A percentile compares a stretch with the other conserved stretches of the same genome.
Conservation (phyloP, 1,140 invertebrate species). For the Proctacanthus coquilletti region DNA sequence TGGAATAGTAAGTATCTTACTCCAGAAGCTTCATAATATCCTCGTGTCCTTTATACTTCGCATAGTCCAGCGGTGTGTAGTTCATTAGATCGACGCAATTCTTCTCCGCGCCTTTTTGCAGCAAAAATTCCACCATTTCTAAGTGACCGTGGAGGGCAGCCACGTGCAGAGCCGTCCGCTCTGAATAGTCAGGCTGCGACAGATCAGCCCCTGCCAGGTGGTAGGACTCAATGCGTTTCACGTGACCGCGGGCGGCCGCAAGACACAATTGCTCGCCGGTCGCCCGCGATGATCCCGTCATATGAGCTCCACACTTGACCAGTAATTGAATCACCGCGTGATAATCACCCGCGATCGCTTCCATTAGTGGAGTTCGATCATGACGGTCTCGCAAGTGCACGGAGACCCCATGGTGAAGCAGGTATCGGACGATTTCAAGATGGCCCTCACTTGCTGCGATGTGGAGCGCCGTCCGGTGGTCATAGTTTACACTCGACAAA, state of each 20-base stretch:
- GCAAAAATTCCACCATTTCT: conserved; percentile 28
- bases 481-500: conserved; percentile 58
- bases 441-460: conserved; percentile 61
- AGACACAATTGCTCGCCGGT: conserved; percentile 44
- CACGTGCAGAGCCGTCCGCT: conserved; percentile 43
- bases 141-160: conserved; percentile 34
- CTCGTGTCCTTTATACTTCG: conserved; percentile 18
- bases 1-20: no score
- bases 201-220: conserved; percentile 47
- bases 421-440: conserved; percentile 47
- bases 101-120: conserved; percentile 28
- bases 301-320: conserved; percentile 45
- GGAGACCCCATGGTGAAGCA: conserved; percentile 66
- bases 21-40: conserved; percentile 14
- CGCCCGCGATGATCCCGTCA: conserved; percentile 31
- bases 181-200: conserved; percentile 37
- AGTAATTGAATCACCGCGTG: conserved; percentile 44
- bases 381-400: conserved; percentile 49
- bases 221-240: conserved; percentile 40
- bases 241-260: conserved; percentile 40
- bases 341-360: conserved; percentile 44
- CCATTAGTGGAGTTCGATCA: conserved; percentile 41
- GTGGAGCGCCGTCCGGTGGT: conserved; percentile 67
- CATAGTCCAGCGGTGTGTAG: conserved; percentile 34
- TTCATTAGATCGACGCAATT: conserved; percentile 30